A percentile compares a stretch with the other conserved stretches of the same genome.
These are phyloP conservation scores for Callochromis pleurospilus DNA, from an alignment of 2,113 vertebrate genomes.

Conservation along the genomic window DNA sequence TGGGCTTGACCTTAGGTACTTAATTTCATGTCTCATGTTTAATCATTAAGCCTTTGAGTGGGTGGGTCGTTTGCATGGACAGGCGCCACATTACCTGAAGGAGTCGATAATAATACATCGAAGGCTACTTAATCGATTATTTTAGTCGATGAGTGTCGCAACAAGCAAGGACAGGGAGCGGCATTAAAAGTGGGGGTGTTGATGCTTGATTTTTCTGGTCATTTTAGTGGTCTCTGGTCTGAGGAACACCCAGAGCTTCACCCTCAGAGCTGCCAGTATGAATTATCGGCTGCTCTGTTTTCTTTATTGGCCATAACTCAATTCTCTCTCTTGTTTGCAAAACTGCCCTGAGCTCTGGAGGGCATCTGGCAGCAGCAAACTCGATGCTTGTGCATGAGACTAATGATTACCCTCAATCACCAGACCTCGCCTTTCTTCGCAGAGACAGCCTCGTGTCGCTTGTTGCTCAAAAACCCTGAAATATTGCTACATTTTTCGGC, in stretches of 20 bases:
- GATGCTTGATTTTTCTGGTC: neutral
- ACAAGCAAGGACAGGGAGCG: neutral
- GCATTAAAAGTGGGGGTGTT: neutral
- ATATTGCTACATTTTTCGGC: neutral
- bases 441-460: neutral
- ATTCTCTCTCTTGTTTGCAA: conserved; percentile 41
- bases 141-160: neutral
- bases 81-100: neutral
- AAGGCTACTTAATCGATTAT: neutral
- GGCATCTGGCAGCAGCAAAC: conserved; percentile 45
- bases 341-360: conserved; percentile 28
- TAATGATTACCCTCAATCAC: neutral
- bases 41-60: neutral
- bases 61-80: neutral
- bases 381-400: conserved; percentile 13
- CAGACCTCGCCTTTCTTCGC: conserved; percentile 31
- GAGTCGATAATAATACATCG: neutral
- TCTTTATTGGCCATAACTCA: conserved; percentile 37
- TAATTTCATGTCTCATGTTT: conserved; percentile 22
- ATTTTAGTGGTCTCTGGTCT: neutral
- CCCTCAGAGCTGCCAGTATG: conserved; percentile 15
- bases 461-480: neutral
- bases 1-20: neutral
- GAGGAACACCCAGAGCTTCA: neutral
- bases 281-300: conserved; percentile 31